Conservation (phyloP, 1,140 invertebrate genomes). For the Apolygus lucorum region DNA sequence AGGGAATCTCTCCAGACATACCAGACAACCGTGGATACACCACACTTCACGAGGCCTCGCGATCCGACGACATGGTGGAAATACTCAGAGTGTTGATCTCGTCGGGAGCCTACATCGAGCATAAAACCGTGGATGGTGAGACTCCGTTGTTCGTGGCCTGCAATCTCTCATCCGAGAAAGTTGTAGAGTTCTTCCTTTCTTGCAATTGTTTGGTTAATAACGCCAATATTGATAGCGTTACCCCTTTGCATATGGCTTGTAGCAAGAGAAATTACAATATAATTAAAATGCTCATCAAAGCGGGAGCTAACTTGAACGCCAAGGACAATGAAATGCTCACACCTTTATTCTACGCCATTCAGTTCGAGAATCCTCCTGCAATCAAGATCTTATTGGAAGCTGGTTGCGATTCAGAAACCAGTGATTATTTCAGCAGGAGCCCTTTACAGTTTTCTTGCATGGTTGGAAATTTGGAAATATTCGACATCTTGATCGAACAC, state of each 20-base stretch:
- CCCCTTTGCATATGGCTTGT: constrained; percentile 20
- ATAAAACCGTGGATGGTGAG: constrained; percentile 19
- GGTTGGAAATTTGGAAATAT: constrained; percentile 17
- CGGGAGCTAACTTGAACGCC: constrained; percentile 12
- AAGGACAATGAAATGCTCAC: constrained; percentile 13
- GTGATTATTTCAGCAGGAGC: constrained; percentile 17
- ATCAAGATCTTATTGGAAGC: constrained; percentile 5
- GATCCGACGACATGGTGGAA: not conserved
- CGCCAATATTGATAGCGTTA: constrained; percentile 16
- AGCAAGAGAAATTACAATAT: constrained; percentile 7
- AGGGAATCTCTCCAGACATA: not conserved
- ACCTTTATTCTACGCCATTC: constrained; percentile 17
- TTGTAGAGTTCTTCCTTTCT: constrained; percentile 13
- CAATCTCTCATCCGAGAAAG: not conserved
- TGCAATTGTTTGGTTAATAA: constrained; percentile 10
- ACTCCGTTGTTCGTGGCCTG: constrained; percentile 21
- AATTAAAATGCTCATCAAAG: constrained; percentile 1
- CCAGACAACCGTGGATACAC: constrained; percentile 25
- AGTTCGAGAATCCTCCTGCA: constrained; percentile 1
- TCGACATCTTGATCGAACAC: constrained; percentile 13
- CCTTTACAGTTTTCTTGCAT: constrained; percentile 24
- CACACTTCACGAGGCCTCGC: constrained; percentile 22
- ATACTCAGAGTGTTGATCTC: constrained; percentile 12
- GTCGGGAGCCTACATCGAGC: constrained; percentile 18
- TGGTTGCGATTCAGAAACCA: not conserved